These are phyloP conservation scores for Dendropsophus ebraccatus DNA, from an alignment of 2,113 vertebrate species.

Conservation along the genomic window DNA sequence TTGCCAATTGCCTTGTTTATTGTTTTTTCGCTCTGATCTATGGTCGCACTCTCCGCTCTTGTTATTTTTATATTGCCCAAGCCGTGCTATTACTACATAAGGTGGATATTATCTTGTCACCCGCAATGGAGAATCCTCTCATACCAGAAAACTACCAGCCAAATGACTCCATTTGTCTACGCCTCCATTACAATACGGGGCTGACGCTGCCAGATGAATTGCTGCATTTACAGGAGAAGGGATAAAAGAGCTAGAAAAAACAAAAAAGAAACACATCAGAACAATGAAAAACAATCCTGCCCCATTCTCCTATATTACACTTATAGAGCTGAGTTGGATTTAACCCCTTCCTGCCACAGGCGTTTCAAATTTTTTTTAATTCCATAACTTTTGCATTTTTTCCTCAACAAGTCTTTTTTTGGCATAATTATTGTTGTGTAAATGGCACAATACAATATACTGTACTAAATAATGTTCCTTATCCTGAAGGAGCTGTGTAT, in stretches of 20 bases:
- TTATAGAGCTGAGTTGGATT: too few relatives aligned
- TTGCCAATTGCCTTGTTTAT: too few relatives aligned
- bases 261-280: not conserved
- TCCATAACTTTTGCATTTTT: too few relatives aligned
- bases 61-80: slow-evolving; percentile 14
- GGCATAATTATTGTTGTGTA: too few relatives aligned
- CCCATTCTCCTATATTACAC: not conserved
- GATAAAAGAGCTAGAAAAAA: not conserved
- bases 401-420: too few relatives aligned
- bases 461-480: too few relatives aligned
- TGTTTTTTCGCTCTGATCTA: too few relatives aligned
- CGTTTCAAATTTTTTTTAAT: too few relatives aligned
- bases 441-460: too few relatives aligned
- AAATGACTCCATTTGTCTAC: not conserved
- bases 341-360: too few relatives aligned
- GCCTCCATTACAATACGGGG: not conserved
- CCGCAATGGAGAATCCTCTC: not conserved
- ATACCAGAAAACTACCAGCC: not conserved
- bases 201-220: not conserved
- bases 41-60: not conserved
- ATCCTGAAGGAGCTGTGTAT: too few relatives aligned
- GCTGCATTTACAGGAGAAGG: not conserved
- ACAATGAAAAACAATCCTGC: not conserved
- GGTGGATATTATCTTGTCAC: slow-evolving; percentile 19
- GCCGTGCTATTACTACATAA: slow-evolving; percentile 9